Percentiles rank a stretch among this genome's conserved stretches.
Conservation (phyloP, 1,140 invertebrate genomes). For the Lasaia peninsularis region DNA sequence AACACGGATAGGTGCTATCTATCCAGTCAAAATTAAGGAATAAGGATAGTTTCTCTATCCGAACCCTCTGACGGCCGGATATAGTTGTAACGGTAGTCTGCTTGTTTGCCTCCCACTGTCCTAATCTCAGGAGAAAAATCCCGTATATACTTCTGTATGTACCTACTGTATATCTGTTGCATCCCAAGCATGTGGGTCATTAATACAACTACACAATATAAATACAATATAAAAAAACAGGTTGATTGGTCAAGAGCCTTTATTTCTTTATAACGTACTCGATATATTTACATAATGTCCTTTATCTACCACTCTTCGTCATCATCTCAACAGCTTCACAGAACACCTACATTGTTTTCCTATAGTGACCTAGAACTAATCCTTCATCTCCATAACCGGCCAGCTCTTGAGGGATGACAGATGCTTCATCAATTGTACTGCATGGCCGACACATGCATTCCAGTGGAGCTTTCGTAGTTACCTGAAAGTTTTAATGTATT, state of each 20-base stretch:
- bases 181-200: no score
- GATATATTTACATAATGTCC: not conserved
- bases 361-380: constrained; percentile 85
- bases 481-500: no score
- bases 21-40: no score
- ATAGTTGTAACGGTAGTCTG: no score
- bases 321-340: not conserved
- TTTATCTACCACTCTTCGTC: not conserved
- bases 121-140: no score
- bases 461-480: constrained; percentile 92
- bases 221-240: constrained; percentile 2
- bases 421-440: constrained; percentile 90
- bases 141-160: no score
- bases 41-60: no score
- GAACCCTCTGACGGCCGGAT: no score
- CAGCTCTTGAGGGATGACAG: constrained; percentile 93
- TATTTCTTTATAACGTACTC: constrained; percentile 20
- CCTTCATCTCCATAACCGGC: constrained; percentile 91
- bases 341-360: constrained; percentile 46
- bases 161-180: no score
- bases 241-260: constrained; percentile 37
- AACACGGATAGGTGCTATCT: no score
- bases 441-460: constrained; percentile 97
- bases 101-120: no score
- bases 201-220: no score